These are phyloP conservation scores for Ditula angustiorana DNA, from an alignment of 2,888 invertebrate genomes.

Conservation along the genomic window DNA sequence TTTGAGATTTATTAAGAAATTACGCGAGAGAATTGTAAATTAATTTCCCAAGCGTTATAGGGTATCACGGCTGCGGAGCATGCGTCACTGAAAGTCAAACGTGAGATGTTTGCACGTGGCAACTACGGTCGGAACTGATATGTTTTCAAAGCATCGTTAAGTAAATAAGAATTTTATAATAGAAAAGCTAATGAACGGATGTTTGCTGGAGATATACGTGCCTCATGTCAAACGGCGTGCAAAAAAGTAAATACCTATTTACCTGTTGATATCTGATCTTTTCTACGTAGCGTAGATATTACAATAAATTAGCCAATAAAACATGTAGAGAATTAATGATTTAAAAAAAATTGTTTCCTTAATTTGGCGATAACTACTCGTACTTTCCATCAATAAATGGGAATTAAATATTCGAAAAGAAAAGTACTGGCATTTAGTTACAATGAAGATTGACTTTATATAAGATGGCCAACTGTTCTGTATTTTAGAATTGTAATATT, in stretches of 20 bases:
- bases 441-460: too few relatives aligned
- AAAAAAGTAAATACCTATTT: background rate
- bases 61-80: background rate
- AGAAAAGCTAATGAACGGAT: background rate
- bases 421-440: too few relatives aligned
- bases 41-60: background rate
- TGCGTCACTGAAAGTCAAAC: background rate
- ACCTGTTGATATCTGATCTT: background rate
- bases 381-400: too few relatives aligned
- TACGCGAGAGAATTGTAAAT: background rate
- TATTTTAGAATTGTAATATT: too few relatives aligned
- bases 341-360: too few relatives aligned
- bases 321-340: too few relatives aligned
- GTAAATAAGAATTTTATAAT: background rate
- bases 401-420: too few relatives aligned
- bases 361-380: too few relatives aligned
- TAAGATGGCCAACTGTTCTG: too few relatives aligned
- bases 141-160: background rate
- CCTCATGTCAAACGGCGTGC: background rate
- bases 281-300: background rate
- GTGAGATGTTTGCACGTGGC: constrained; percentile 3
- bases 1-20: background rate
- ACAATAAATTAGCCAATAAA: too few relatives aligned
- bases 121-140: background rate
- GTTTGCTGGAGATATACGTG: background rate